Base-by-base conservation (phyloP, 2,888 invertebrate genomes). In the Xylocampa areola region DNA sequence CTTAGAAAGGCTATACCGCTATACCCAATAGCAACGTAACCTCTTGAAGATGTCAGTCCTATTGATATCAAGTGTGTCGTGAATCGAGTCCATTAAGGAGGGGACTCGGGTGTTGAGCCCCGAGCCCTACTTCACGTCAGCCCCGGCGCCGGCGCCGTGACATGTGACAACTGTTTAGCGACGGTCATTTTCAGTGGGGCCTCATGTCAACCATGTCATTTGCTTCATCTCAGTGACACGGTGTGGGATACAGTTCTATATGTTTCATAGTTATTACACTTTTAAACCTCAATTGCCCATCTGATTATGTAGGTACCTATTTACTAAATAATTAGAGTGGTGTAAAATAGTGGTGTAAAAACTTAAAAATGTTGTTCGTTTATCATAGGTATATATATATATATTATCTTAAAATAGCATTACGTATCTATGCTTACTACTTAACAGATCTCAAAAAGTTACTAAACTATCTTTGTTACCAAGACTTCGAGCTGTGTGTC, bases 101-200 rank as follows among this genome's bases (percentile, higher is more conserved):
- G 21, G 13, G 8, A 0, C 16, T 6, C 6, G 11, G 10, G 14
- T 1, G 6, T 4, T 4, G n/a, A 7, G 11, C 10, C 25, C 44
- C 25, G 7, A 29, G 3, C 14, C 33, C 11, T 33, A 41, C 29
- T 55, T 36, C 29, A 54, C 16, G 41, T 41, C 29, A 19, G 11
- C 23, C 8, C 13, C 13, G 8, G 33, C 17, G n/a, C 17, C 7
- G 11, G 1, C 7, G 32, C 14, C n/a, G n/a, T n/a, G n/a, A 2
- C 17, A 4, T 2, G 2, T 35, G 33, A 35, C 41, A 13, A 11
- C 39, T 54, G 16, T 54, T 27, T 13, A 21, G 10, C 3, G 21
- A 10, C 21, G 16, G 10, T 14, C 1, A 13, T 43, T 36, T 29
- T 25, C 4, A 41, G 13, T 23, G 29, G 4, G 19, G 5, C 5